phyloP scores from a whole-genome alignment of 2,113 vertebrate genomes.

The Abramis brama region DNA sequence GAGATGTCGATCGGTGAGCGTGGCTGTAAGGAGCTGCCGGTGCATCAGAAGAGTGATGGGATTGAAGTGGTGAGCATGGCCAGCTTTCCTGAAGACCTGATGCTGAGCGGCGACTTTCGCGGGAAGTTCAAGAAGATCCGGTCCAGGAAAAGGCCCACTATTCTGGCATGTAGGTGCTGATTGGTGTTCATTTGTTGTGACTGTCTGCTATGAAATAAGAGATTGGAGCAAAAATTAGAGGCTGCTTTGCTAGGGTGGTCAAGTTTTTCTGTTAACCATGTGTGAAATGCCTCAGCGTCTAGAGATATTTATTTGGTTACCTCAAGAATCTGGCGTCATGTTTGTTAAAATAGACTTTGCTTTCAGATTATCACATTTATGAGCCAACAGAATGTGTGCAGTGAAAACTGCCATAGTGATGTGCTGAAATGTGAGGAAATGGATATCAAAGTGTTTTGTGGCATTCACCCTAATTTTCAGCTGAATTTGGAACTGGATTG shows the following conservation, averaged over 20 bases:
- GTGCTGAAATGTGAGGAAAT: not conserved
- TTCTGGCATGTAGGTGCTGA: conserved; percentile 89
- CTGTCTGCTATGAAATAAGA: not conserved
- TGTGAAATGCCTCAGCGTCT: conserved; percentile 65
- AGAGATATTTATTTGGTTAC: conserved; percentile 45
- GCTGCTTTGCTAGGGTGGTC: not conserved
- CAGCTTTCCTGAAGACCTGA: conserved; percentile 68
- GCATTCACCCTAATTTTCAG: not conserved
- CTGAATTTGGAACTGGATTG: not conserved
- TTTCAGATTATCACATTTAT: not conserved
- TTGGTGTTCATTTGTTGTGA: conserved; percentile 2
- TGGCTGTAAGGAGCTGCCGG: conserved; percentile 69
- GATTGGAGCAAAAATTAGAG: not conserved
- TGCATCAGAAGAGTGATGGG: conserved; percentile 76
- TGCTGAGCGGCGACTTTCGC: conserved; percentile 76
- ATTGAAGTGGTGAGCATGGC: conserved; percentile 72
- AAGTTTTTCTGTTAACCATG: conserved; percentile 45
- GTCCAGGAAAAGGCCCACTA: conserved; percentile 87
- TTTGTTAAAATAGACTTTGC: conserved; percentile 52
- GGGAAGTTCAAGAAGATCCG: conserved; percentile 85
- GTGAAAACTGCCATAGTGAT: not conserved
- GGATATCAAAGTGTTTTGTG: not conserved
- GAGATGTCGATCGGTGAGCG: conserved; percentile 85
- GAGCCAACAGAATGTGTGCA: not conserved
- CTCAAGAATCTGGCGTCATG: conserved; percentile 50